Evolutionary conservation across 2,888 invertebrate genomes (phyloP).

Genomic region (Abrostola triplasia): DNA sequence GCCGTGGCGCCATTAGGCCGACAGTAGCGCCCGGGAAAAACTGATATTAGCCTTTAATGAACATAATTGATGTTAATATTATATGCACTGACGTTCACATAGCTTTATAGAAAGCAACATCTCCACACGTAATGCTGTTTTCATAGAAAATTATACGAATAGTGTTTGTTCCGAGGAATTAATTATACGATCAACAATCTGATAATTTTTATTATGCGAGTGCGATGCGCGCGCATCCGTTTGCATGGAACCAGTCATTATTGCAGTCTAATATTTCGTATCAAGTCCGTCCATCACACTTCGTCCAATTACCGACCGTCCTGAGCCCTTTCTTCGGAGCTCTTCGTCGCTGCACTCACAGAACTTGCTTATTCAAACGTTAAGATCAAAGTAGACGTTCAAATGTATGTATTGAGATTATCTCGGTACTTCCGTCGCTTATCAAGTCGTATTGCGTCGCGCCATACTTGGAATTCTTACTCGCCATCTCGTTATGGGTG

Average conservation of each 20-base stretch:
- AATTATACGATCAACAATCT: constrained; percentile 42
- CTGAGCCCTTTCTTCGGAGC: constrained; percentile 2
- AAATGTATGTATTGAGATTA: constrained; percentile 44
- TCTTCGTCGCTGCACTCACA: constrained; percentile 22
- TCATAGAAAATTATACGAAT: constrained; percentile 50
- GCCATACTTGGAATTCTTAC: constrained; percentile 48
- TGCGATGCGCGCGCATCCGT: constrained; percentile 6
- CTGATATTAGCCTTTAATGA: constrained; percentile 54
- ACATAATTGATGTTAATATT: constrained; percentile 51
- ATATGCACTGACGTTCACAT: constrained; percentile 36
- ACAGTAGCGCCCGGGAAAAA: constrained; percentile 52
- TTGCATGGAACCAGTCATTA: constrained; percentile 3
- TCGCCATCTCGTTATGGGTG: constrained; percentile 48
- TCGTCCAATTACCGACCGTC: constrained; percentile 7
- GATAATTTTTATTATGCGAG: constrained; percentile 36
- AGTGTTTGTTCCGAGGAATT: constrained; percentile 47
- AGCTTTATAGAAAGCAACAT: constrained; percentile 52
- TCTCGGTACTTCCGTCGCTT: constrained; percentile 49
- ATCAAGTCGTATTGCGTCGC: constrained; percentile 33
- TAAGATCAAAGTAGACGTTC: constrained; percentile 31
- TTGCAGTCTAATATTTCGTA: constrained; percentile 16
- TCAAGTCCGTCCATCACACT: constrained; percentile 2
- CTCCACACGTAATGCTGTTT: constrained; percentile 29
- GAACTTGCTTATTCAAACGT: constrained; percentile 26
- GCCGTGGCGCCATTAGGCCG: constrained; percentile 44